Base-by-base conservation (phyloP, 2,888 invertebrate genomes). In the Osmoderma eremita region DNA sequence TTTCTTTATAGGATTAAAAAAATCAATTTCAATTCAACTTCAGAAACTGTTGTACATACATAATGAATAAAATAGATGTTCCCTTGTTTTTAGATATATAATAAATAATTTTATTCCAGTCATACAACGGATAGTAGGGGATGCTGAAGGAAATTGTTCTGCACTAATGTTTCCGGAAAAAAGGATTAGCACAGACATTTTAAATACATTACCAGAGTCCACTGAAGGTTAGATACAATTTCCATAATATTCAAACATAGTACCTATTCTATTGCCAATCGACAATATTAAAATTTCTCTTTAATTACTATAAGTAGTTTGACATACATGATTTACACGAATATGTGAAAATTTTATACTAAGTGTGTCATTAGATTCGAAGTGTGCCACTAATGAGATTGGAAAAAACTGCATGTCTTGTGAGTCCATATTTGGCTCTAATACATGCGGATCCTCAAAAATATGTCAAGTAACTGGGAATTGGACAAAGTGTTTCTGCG, bases 351-450 rank as follows among this genome's bases (percentile, higher is more conserved):
- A 0, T 18, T 17, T 45, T 30, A 30, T 10, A 30, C 30, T 5
- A 8, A 10, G 10, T 30, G 8, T 30, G 6, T 30, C 30, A 30
- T 10, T 20, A 48, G 48, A 17, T 48, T 36, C 6, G 8, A 22
- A 22, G 3, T 56, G 56, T 56, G n/a, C 22, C 1, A n/a, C 56
- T 8, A 39, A 41, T 39, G 13, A 18, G 20, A 56, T 56, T 56
- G 56, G 56, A n/a, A 41, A 41, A 22, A 56, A 56, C 15, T 56
- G 56, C 13, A 20, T 56, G 12, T 13, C 56, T 1, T 41, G 10
- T 41, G n/a, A 12, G 0, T 1, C 20, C n/a, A n/a, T 24, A 13
- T 13, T 13, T 5, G 20, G n/a, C 5, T 18, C 1, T 8, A 13
- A n/a, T 41, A 0, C 0, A 5, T 20, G 39, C 18, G 6, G 18